These are phyloP conservation scores for Hippocampus guttulatus DNA, from an alignment of 2,113 vertebrate genomes.

Conservation along the genomic window DNA sequence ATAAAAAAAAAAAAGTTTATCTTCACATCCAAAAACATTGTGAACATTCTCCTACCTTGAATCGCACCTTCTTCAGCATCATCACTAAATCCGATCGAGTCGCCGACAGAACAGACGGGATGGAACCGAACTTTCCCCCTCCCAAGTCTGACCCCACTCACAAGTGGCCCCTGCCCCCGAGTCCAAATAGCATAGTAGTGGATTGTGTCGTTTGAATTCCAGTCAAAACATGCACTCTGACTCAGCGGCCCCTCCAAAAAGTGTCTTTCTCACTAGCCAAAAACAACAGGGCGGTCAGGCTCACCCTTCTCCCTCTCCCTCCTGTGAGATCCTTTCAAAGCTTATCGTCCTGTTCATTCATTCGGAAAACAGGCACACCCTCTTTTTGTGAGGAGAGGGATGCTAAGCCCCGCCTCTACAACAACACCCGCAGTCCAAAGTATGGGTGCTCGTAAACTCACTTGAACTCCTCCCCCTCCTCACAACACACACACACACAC, in stretches of 20 bases:
- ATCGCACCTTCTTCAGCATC: constrained; percentile 66
- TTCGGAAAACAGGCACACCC: constrained; percentile 59
- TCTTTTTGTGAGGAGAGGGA: constrained; percentile 65
- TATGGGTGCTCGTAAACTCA: constrained; percentile 39
- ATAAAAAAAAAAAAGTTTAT: not conserved
- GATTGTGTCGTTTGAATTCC: constrained; percentile 7
- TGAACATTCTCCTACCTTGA: constrained; percentile 53
- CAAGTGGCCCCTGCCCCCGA: not conserved
- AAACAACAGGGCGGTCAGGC: constrained; percentile 48
- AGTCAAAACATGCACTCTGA: constrained; percentile 26
- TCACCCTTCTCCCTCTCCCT: constrained; percentile 36
- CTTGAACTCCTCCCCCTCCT: constrained; percentile 7
- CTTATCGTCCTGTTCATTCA: constrained; percentile 62
- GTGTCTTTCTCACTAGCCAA: constrained; percentile 38
- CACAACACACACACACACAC: not conserved
- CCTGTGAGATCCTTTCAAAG: constrained; percentile 57
- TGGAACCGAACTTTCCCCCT: not conserved
- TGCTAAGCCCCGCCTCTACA: constrained; percentile 42
- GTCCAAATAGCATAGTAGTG: not conserved
- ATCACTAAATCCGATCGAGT: constrained; percentile 11
- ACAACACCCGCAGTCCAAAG: constrained; percentile 44
- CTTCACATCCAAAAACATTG: not conserved
- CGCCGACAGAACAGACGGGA: not conserved
- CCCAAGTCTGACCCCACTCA: constrained; percentile 1
- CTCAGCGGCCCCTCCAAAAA: not conserved